A percentile compares a stretch with the other conserved stretches of the same genome.
Evolutionary conservation across 35 echinoderm and acorn worm genomes (phyloP).

Genomic region (Amphiura filiformis): DNA sequence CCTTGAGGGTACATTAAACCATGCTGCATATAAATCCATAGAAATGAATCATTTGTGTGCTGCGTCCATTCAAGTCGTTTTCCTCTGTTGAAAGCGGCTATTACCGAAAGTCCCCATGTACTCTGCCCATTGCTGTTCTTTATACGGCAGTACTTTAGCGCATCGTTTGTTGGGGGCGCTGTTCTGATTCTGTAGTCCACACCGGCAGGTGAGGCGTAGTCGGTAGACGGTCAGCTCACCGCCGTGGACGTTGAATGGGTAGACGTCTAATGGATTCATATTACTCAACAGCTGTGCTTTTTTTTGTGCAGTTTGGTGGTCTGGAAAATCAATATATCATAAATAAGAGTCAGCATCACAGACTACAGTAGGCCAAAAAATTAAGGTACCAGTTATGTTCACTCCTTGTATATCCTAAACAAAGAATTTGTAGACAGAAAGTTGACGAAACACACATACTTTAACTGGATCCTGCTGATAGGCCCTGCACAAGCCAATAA

Average conservation of each 20-base stretch:
- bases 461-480: too few species aligned
- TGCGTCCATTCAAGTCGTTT: neutral
- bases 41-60: too few species aligned
- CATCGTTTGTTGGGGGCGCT: constrained; percentile 24
- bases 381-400: too few species aligned
- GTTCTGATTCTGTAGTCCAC: constrained; percentile 16
- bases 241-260: constrained; percentile 87
- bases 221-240: constrained; percentile 90
- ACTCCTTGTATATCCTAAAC: too few species aligned
- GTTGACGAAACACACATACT: too few species aligned
- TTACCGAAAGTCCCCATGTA: constrained; percentile 84
- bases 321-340: too few species aligned
- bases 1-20: too few species aligned
- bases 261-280: constrained; percentile 66
- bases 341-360: too few species aligned
- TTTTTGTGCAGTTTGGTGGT: neutral
- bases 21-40: too few species aligned
- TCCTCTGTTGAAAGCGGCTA: constrained; percentile 46
- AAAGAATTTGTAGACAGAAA: too few species aligned
- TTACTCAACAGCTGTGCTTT: constrained; percentile 17
- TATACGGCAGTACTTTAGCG: constrained; percentile 61
- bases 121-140: constrained; percentile 64
- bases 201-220: constrained; percentile 63
- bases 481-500: too few species aligned
- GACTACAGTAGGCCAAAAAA: too few species aligned